These are phyloP conservation scores for Drosophila erecta DNA, from an alignment of 1,140 invertebrate species.

Conservation along the genomic window DNA sequence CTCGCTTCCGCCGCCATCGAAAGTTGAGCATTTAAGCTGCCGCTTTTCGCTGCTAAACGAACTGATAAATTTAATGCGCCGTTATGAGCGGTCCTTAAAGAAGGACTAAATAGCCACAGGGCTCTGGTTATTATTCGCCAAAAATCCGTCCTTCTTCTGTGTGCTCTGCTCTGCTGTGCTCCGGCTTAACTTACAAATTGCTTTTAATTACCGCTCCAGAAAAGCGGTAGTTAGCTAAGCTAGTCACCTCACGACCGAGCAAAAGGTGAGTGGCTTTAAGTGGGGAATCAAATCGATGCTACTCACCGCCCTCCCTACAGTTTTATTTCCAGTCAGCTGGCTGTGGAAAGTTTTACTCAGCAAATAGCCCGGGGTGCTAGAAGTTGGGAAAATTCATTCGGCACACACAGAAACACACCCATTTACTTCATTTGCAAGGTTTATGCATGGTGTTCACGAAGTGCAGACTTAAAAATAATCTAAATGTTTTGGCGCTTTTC, in stretches of 20 bases:
- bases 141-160: not conserved
- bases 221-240: constrained; percentile 2
- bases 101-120: constrained; percentile 17
- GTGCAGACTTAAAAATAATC: not conserved
- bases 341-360: constrained; percentile 29
- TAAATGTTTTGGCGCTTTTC: not conserved
- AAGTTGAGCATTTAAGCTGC: constrained; percentile 49
- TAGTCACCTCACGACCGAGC: not conserved
- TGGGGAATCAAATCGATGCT: constrained; percentile 31
- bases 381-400: constrained; percentile 32
- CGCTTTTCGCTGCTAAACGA: constrained; percentile 39
- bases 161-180: constrained; percentile 3
- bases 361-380: constrained; percentile 44
- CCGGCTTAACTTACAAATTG: constrained; percentile 37
- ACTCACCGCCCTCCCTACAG: constrained; percentile 13
- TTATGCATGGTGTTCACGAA: constrained; percentile 4
- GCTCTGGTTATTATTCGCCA: constrained; percentile 10
- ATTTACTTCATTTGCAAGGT: not conserved
- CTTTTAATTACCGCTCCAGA: constrained; percentile 37
- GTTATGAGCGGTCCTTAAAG: constrained; percentile 24
- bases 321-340: constrained; percentile 37
- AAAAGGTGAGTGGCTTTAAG: constrained; percentile 20
- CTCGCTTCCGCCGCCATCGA: constrained; percentile 37
- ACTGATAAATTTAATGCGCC: constrained; percentile 57
- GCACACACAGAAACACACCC: constrained; percentile 16